Evolutionary conservation across 2,888 invertebrate genomes (phyloP).

Genomic region (Drosophila buzzatii): DNA sequence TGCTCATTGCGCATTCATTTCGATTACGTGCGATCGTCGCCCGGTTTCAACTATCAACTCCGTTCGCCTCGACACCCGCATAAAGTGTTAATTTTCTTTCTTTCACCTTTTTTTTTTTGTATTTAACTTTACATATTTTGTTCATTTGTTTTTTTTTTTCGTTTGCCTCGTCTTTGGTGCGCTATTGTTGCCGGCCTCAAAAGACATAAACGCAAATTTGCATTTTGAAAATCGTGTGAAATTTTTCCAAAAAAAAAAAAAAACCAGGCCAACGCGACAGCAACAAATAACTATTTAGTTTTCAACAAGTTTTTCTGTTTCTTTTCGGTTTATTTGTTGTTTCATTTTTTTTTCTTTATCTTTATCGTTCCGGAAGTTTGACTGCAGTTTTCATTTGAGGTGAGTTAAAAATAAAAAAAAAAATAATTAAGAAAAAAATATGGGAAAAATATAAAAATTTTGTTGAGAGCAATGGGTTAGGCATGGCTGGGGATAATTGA

Average conservation of each 20-base stretch:
- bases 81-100: slow-evolving; percentile 66
- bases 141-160: not conserved
- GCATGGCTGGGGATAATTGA: not conserved
- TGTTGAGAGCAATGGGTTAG: not conserved
- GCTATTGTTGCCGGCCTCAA: slow-evolving; percentile 44
- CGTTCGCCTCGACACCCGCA: slow-evolving; percentile 63
- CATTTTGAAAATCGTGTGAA: slow-evolving; percentile 78
- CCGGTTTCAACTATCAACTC: slow-evolving; percentile 18
- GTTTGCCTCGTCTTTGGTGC: slow-evolving; percentile 20
- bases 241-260: slow-evolving; percentile 26
- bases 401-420: slow-evolving; percentile 40
- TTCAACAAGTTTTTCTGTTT: slow-evolving; percentile 31
- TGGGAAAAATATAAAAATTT: not conserved
- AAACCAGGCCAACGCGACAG: slow-evolving; percentile 58
- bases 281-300: slow-evolving; percentile 41
- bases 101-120: slow-evolving; percentile 13
- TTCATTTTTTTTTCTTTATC: slow-evolving; percentile 19
- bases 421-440: not conserved
- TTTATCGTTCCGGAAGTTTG: slow-evolving; percentile 45
- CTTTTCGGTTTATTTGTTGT: slow-evolving; percentile 21
- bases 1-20: slow-evolving; percentile 77
- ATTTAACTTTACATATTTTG: slow-evolving; percentile 10
- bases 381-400: slow-evolving; percentile 60
- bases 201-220: slow-evolving; percentile 68
- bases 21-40: slow-evolving; percentile 60